Base-by-base conservation (phyloP, 2,888 invertebrate genomes). In the Thereva nobilitata region DNA sequence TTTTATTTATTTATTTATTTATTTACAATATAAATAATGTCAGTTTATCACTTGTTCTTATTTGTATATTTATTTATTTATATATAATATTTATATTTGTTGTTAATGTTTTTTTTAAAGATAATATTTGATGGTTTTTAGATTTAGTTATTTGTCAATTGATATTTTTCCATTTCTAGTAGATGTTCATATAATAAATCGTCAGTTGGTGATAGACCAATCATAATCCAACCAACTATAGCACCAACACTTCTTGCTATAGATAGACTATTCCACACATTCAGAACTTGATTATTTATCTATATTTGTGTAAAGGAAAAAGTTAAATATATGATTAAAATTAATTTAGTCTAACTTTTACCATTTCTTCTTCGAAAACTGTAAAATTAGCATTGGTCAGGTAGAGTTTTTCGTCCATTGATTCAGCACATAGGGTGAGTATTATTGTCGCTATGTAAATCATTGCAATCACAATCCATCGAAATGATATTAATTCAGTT, bases 221-320 rank as follows among this genome's bases (percentile, higher is more conserved):
- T 80, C 75, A 85, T 80, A 52, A 84, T 79, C 85, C 85, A 85
- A 37, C 84, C 84, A 42, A 82, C 76, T 67, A 84, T 82, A 41
- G 84, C 85, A 59, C 84, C 79, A 72, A 83, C 77, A 66, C 84
- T 83, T 52, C 85, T 78, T 72, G 84, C 84, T 66, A 84, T 78
- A 53, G 85, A 84, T 70, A 85, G 73, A 71, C 83, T 82, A 68
- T 82, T 84, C 85, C 85, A 85, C 4, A 82, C 79, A 42, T 77
- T 79, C 57, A 84, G 73, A 66, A 84, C 82, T 68, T 77, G 77
- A 70, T 78, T 78, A 67, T 81, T 82, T 66, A 83, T 77, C 84
- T 79, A 69, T 50, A 75, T 45, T 34, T 23, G 10, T 12, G 37
- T 37, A 10, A 64, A 63, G 45, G 10, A 41, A 40, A 47, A 6